Evolutionary conservation across 2,113 vertebrate genomes (phyloP).

Genomic region (Lepus americanus): DNA sequence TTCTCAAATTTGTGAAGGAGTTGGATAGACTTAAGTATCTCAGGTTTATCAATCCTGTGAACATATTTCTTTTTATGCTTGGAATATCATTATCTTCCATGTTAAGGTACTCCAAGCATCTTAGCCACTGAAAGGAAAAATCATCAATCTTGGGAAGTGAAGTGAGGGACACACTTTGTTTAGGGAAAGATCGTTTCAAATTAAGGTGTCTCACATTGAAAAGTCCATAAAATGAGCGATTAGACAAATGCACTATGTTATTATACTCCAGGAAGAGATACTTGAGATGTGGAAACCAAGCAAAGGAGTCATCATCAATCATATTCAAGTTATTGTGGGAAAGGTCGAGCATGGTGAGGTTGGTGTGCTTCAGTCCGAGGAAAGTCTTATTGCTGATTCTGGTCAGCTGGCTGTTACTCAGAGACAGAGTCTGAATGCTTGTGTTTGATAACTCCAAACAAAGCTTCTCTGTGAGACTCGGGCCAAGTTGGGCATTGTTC

Average conservation of each 20-base stretch:
- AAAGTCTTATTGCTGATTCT: slow-evolving; percentile 88
- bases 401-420: slow-evolving; percentile 87
- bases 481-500: slow-evolving; percentile 87
- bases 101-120: slow-evolving; percentile 89
- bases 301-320: slow-evolving; percentile 90
- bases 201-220: slow-evolving; percentile 89
- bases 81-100: slow-evolving; percentile 89
- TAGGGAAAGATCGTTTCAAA: slow-evolving; percentile 88
- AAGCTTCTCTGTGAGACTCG: slow-evolving; percentile 84
- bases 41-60: slow-evolving; percentile 92
- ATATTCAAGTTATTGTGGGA: slow-evolving; percentile 89
- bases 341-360: slow-evolving; percentile 92
- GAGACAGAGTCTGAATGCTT: slow-evolving; percentile 88
- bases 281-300: slow-evolving; percentile 90
- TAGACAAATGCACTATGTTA: slow-evolving; percentile 87
- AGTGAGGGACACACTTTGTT: slow-evolving; percentile 61
- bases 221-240: slow-evolving; percentile 91
- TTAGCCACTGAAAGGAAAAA: slow-evolving; percentile 92
- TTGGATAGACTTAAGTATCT: slow-evolving; percentile 90
- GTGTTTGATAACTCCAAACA: slow-evolving; percentile 91
- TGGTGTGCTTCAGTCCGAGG: slow-evolving; percentile 88
- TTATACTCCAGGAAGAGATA: slow-evolving; percentile 90
- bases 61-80: slow-evolving; percentile 88
- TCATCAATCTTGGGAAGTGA: slow-evolving; percentile 87
- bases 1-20: slow-evolving; percentile 86